Evolutionary conservation across 53 echinoderm and acorn worm species (phyloP), one percentile per base, ranked within the genome.

Genomic region (Echinometra lucunter): DNA sequence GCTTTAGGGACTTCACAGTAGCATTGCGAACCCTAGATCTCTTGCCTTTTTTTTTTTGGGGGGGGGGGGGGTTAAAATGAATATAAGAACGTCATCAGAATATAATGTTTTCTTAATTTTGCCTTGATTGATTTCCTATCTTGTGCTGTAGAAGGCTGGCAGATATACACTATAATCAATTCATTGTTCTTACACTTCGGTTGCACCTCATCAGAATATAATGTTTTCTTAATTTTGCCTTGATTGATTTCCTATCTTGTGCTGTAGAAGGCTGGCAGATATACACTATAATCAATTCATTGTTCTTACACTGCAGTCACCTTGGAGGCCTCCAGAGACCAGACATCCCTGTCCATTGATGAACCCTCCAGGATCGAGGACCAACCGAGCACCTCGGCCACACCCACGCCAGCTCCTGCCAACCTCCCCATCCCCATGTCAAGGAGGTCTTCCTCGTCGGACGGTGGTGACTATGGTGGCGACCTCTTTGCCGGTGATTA

Each of bases 401-500:
- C 96, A 18, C 90, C 95, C 42, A 91, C 95, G 55, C 45, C 69
- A 45, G 44, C 94, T 47, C 69, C 89, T 11, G 10, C 72, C 21
- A 34, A 58, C 89, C n/a, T 44, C 30, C 93, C 57, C 93, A 55
- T 93, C 80, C 95, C 95, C 60, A 97, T 97, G 97, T 97, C 97
- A 21, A 81, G 98, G 69, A 95, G 96, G 13, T 98, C 98, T 45
- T 96, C 96, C n/a, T 97, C 97, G 40, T 96, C 95, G 58, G 95
- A 95, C 57, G 97, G 95, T 45, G 97, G 96, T 18, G 98, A 96
- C 69, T 96, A 94, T n/a, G 98, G 95, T 58, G 96, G 88, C 23
- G 98, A 96, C 87, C 95, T 96, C 94, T 94, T 96, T 15, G 96
- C 94, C n/a, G 96, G 94, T 7, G 96, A 97, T n/a, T 96, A 98